These are phyloP conservation scores for Sebastes kiyomatsui DNA, from an alignment of 2,797 vertebrate species.

Conservation along the genomic window DNA sequence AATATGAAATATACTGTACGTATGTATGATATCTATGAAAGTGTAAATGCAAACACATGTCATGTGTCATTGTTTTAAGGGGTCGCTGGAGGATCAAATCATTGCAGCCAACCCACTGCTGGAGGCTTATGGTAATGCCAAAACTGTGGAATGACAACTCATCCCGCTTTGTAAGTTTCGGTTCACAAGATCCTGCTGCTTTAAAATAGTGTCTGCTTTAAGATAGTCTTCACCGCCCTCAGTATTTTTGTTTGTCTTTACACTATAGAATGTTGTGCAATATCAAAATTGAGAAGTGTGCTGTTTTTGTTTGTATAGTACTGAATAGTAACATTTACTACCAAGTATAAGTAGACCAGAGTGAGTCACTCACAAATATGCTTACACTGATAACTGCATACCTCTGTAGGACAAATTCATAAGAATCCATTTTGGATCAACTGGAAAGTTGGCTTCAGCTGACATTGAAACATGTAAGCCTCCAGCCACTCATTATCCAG, in stretches of 20 bases:
- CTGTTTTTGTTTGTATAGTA: background rate
- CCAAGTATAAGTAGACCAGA: background rate
- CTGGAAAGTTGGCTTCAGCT: slow-evolving; percentile 89
- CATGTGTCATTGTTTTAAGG: background rate
- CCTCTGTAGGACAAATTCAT: slow-evolving; percentile 87
- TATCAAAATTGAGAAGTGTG: background rate
- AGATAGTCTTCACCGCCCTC: background rate
- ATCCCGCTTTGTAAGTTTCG: slow-evolving; percentile 85
- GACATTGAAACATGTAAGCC: slow-evolving; percentile 84
- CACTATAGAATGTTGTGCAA: background rate
- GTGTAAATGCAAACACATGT: background rate
- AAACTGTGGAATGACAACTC: slow-evolving; percentile 92
- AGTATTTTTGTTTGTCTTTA: background rate
- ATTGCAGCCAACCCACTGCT: slow-evolving; percentile 86
- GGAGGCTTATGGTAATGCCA: slow-evolving; percentile 90
- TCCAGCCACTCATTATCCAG: background rate
- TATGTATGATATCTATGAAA: background rate
- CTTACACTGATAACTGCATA: background rate
- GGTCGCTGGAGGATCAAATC: slow-evolving; percentile 84
- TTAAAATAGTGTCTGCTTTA: background rate
- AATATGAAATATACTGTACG: slow-evolving; percentile 11
- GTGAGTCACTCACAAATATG: background rate
- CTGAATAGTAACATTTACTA: background rate
- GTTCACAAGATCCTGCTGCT: background rate
- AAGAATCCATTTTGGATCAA: slow-evolving; percentile 87